Evolutionary conservation across 2,888 invertebrate genomes (phyloP).

Genomic region (Aromia moschata): DNA sequence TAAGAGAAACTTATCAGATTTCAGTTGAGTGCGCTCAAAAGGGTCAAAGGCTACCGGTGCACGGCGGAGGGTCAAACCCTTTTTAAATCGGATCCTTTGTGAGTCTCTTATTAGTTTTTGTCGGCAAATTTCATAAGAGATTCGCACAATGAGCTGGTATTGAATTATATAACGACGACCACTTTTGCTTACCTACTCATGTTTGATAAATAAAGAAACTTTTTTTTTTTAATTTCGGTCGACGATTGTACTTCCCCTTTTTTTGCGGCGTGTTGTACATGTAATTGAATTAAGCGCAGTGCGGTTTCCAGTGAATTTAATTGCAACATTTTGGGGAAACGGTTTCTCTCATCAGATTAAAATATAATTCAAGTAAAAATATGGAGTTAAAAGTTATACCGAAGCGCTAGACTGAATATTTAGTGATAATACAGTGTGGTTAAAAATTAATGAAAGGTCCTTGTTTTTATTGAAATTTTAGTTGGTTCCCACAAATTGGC

Average conservation of each 20-base stretch:
- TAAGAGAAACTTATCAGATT: conserved; percentile 47
- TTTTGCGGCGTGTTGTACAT: too few relatives aligned
- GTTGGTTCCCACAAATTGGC: too few relatives aligned
- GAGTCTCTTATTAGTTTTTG: conserved; percentile 54
- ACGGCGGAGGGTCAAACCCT: conserved; percentile 49
- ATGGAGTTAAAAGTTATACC: too few relatives aligned
- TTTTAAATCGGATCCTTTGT: conserved; percentile 55
- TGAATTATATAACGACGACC: conserved; percentile 46
- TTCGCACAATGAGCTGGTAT: conserved; percentile 51
- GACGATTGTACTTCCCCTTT: neutral
- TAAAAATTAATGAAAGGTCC: too few relatives aligned
- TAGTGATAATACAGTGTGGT: too few relatives aligned
- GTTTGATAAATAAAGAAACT: conserved; percentile 24
- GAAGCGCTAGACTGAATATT: too few relatives aligned
- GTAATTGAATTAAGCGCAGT: too few relatives aligned
- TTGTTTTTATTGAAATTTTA: too few relatives aligned
- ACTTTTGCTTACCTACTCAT: conserved; percentile 28
- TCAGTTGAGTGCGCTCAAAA: conserved; percentile 46
- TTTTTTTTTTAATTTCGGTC: neutral
- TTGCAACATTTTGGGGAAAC: too few relatives aligned
- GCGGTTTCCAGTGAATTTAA: too few relatives aligned
- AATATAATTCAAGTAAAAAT: too few relatives aligned
- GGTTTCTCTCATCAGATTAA: too few relatives aligned
- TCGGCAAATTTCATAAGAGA: conserved; percentile 53
- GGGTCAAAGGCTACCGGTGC: conserved; percentile 48